Conservation (phyloP, 2,113 vertebrate species). For the Phoxinus phoxinus region DNA sequence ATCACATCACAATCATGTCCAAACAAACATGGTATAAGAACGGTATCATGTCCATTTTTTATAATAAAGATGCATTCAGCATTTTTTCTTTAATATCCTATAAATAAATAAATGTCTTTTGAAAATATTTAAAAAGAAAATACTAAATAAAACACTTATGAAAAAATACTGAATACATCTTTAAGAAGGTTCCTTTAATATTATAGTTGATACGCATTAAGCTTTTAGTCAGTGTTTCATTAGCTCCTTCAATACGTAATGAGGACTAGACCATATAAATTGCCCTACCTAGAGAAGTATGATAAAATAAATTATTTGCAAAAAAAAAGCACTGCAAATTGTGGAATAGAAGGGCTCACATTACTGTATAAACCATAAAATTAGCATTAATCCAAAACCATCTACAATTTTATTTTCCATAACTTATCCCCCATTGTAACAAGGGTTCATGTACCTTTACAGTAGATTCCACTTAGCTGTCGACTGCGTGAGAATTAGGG, state of each 20-base stretch:
- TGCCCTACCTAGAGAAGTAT: background rate
- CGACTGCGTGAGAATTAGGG: background rate
- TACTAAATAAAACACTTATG: too few species aligned
- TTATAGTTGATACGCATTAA: background rate
- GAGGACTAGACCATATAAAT: background rate
- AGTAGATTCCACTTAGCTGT: slow-evolving; percentile 17
- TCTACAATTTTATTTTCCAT: background rate
- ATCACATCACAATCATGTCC: background rate
- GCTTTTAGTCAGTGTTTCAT: background rate
- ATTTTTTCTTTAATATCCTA: too few species aligned
- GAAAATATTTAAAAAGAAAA: too few species aligned
- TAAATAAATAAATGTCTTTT: too few species aligned
- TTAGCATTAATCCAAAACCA: slow-evolving; percentile 20
- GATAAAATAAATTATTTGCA: background rate
- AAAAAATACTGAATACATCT: background rate
- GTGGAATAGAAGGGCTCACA: slow-evolving; percentile 8
- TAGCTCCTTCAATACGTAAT: background rate
- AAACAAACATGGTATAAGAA: background rate
- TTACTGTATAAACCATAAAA: slow-evolving; percentile 50
- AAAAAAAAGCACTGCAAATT: background rate
- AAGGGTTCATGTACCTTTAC: slow-evolving; percentile 28
- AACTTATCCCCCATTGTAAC: background rate
- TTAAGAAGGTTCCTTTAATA: background rate
- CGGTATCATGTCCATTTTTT: too few species aligned
- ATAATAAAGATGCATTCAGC: too few species aligned